Evolutionary conservation across 2,113 vertebrate species (phyloP).

Genomic region (Gallinago undulata): DNA sequence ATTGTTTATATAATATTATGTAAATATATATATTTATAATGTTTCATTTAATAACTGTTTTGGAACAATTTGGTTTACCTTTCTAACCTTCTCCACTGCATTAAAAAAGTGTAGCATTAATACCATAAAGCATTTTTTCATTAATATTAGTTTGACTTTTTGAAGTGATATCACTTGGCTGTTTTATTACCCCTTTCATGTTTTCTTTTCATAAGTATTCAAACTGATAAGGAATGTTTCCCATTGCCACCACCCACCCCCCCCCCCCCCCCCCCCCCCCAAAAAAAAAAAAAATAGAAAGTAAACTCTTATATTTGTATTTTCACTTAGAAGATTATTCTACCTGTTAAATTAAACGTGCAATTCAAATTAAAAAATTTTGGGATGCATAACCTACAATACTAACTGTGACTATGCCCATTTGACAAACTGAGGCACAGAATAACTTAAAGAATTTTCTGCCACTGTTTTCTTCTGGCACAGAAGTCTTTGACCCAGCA

Average conservation of each 20-base stretch:
- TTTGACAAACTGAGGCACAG: neutral
- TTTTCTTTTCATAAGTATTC: neutral
- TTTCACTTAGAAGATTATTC: neutral
- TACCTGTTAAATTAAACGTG: neutral
- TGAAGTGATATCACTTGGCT: neutral
- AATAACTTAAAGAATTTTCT: neutral
- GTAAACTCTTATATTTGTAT: neutral
- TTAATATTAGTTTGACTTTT: neutral
- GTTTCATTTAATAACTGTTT: neutral
- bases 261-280: no score
- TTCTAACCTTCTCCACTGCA: neutral
- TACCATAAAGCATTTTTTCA: neutral
- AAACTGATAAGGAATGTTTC: neutral
- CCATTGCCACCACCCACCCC: rapidly evolving
- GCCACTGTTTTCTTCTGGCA: neutral
- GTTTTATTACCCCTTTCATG: neutral
- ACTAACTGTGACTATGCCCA: neutral
- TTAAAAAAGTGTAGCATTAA: neutral
- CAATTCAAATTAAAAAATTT: neutral
- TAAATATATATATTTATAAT: no score
- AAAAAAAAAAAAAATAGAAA: neutral
- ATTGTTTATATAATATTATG: no score
- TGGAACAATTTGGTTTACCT: neutral
- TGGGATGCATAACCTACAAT: neutral
- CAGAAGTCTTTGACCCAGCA: neutral